A percentile compares a stretch with the other conserved stretches of the same genome.
phyloP scores from a whole-genome alignment of 2,888 invertebrate genomes.

The Pollenia amentaria region DNA sequence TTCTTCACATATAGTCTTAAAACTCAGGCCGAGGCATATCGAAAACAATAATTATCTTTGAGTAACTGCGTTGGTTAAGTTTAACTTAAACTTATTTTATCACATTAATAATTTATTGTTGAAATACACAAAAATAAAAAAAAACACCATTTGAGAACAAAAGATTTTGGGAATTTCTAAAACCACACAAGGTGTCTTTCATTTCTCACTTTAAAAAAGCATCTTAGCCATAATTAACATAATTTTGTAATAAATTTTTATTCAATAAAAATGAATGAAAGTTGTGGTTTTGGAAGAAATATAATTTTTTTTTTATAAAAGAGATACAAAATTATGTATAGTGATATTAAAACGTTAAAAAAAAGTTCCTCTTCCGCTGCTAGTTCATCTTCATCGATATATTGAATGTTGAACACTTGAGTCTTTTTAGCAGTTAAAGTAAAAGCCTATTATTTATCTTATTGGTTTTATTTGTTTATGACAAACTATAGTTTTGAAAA shows the following conservation, averaged over 20 bases:
- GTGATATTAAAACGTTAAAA: background rate
- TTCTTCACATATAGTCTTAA: too few relatives aligned
- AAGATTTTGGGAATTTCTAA: constrained; percentile 13
- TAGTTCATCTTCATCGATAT: background rate
- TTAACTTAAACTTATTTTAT: constrained; percentile 46
- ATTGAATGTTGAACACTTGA: background rate
- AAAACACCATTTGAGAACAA: constrained; percentile 26
- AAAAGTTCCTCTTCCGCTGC: background rate
- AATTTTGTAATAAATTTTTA: constrained; percentile 64
- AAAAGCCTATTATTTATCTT: background rate
- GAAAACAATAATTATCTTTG: background rate
- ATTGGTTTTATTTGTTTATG: background rate
- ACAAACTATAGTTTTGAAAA: background rate
- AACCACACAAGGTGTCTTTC: constrained; percentile 60
- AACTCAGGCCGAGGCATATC: background rate
- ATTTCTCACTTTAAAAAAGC: constrained; percentile 56
- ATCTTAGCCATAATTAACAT: constrained; percentile 59
- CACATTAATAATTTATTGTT: constrained; percentile 50
- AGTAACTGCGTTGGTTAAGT: constrained; percentile 41
- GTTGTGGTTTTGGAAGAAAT: constrained; percentile 2
- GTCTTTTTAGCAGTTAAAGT: background rate
- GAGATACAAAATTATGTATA: background rate
- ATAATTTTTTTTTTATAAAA: background rate
- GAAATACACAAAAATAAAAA: background rate
- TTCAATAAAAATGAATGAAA: constrained; percentile 44